Evolutionary conservation across 2,797 vertebrate species (phyloP), one percentile per base, ranked within the genome.

Genomic region (Telmatherina bonti): DNA sequence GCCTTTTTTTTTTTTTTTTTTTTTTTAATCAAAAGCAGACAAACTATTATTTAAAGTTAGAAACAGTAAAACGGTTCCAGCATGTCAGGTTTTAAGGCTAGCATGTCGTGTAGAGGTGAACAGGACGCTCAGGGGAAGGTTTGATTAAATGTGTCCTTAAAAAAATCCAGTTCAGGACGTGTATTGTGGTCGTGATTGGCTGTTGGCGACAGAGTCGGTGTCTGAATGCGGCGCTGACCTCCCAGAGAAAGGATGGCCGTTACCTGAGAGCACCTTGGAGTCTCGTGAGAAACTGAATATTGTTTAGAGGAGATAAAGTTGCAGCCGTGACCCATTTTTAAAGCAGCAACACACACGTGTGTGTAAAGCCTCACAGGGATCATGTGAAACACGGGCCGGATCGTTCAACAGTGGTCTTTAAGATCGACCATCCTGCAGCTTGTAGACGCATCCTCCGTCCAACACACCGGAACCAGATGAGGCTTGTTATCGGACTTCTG

Each of bases 281-380:
- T 82, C 76, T 79, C 0, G 11, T 62, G 82, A 88, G 90, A 85
- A 88, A 90, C 79, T 62, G 38, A 88, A 89, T 87, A 85, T 82
- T 61, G 73, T 78, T 64, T 38, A 2, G 22, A 60, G 69, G 1
- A 22, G 87, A 87, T 91, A 81, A 61, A 70, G 81, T 89, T 88
- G 67, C 86, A 83, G 66, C 11, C 24, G 71, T 86, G 89, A 27
- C 89, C 86, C 66, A 84, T 72, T 87, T 92, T 85, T 62, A 58
- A 70, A 78, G 86, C 62, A 43, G 53, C 15, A 45, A 64, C 20
- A 73, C 35, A 65, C 61, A 86, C n/a, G n/a, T 47, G 60, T 58
- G 35, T 22, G 68, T 41, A 59, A 7, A 30, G 60, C 18, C 38
- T 64, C 20, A 6, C 2, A 20, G 38, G 31, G 26, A 68, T 76